Evolutionary conservation across 2,888 invertebrate species (phyloP).

Genomic region (Lochmaea crataegi): DNA sequence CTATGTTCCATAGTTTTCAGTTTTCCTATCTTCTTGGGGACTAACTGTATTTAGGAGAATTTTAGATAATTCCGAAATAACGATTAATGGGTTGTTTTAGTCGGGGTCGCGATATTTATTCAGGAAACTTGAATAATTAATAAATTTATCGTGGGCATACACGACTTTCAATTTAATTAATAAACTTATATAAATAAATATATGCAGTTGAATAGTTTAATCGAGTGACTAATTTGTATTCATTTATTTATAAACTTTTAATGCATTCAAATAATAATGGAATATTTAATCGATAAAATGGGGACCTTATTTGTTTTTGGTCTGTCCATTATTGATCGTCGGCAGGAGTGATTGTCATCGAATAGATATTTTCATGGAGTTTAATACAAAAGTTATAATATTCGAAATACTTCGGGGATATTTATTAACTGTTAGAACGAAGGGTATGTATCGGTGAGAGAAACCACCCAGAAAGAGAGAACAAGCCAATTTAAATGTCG

Average conservation of each 20-base stretch:
- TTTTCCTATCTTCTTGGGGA: slow-evolving; percentile 10
- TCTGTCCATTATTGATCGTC: too few relatives aligned
- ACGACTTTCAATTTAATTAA: slow-evolving; percentile 1
- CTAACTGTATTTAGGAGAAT: slow-evolving; percentile 5
- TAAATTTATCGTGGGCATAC: neutral
- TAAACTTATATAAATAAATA: neutral
- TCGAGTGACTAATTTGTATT: neutral
- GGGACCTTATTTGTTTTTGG: too few relatives aligned
- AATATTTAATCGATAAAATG: too few relatives aligned
- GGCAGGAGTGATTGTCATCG: too few relatives aligned
- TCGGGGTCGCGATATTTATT: neutral
- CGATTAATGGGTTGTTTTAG: slow-evolving; percentile 9
- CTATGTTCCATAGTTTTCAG: slow-evolving; percentile 15
- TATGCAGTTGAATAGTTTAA: neutral
- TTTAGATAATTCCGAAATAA: slow-evolving; percentile 17
- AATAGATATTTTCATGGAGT: too few relatives aligned
- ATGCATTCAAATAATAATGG: too few relatives aligned
- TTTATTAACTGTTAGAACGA: too few relatives aligned
- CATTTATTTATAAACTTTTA: neutral
- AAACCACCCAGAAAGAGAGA: too few relatives aligned
- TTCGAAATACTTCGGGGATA: too few relatives aligned
- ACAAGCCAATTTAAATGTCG: too few relatives aligned
- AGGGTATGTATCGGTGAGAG: too few relatives aligned
- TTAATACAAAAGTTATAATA: too few relatives aligned
- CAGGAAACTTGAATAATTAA: neutral